A percentile compares a stretch with the other conserved stretches of the same genome.
Conservation (phyloP, 2,113 vertebrate genomes). For the Vanacampus margaritifer region DNA sequence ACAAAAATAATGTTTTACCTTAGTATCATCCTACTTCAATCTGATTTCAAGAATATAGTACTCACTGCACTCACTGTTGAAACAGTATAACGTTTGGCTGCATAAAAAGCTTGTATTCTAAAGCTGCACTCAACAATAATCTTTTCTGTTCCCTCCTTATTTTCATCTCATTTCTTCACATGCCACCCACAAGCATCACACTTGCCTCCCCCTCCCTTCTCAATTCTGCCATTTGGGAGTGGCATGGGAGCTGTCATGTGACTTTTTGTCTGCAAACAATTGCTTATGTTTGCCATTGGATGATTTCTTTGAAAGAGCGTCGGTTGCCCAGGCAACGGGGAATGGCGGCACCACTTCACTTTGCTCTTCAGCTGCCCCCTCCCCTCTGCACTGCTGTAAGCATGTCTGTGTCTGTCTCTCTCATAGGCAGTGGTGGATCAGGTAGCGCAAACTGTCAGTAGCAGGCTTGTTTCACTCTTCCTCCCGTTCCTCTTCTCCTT, state of each 20-base stretch:
- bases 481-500: conserved; percentile 39
- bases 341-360: conserved; percentile 75
- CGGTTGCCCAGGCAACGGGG: conserved; percentile 74
- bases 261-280: conserved; percentile 76
- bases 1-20: too few relatives aligned
- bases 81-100: background rate
- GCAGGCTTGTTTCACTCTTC: conserved; percentile 40
- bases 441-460: conserved; percentile 46
- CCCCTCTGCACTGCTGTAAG: conserved; percentile 37
- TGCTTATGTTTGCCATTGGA: conserved; percentile 73
- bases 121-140: background rate
- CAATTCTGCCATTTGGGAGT: conserved; percentile 46
- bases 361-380: conserved; percentile 52
- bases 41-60: background rate
- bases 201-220: conserved; percentile 20
- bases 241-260: conserved; percentile 71
- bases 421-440: conserved; percentile 49
- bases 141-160: conserved; percentile 4
- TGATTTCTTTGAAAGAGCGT: conserved; percentile 74
- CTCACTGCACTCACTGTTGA: background rate
- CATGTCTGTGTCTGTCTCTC: conserved; percentile 26
- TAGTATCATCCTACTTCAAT: too few relatives aligned
- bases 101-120: background rate
- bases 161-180: conserved; percentile 1
- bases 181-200: conserved; percentile 14